These are phyloP conservation scores for Hirtodrosophila trivittata DNA, from an alignment of 2,888 invertebrate genomes.

Conservation along the genomic window DNA sequence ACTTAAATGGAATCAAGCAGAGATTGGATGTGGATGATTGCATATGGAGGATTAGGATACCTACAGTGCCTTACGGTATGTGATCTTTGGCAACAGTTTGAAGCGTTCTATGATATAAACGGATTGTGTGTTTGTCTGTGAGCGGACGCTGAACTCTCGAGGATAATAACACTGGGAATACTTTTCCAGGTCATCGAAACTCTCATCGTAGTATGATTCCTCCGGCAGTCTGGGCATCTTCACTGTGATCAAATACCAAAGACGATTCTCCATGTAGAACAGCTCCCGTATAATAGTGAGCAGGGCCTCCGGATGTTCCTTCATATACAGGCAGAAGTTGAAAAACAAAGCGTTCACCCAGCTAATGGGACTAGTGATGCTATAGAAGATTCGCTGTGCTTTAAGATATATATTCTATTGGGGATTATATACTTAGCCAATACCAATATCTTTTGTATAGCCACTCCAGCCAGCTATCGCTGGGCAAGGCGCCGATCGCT, in stretches of 20 bases:
- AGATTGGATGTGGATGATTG: too few species aligned
- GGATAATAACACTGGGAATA: slow-evolving; percentile 62
- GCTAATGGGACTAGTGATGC: slow-evolving; percentile 46
- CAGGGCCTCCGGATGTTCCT: slow-evolving; percentile 41
- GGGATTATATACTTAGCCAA: neutral
- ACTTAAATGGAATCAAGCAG: too few species aligned
- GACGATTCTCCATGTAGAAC: slow-evolving; percentile 61
- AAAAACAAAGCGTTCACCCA: slow-evolving; percentile 68
- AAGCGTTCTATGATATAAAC: slow-evolving; percentile 60
- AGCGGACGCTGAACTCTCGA: slow-evolving; percentile 44
- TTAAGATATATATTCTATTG: too few species aligned
- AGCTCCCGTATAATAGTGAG: slow-evolving; percentile 47
- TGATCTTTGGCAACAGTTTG: slow-evolving; percentile 51
- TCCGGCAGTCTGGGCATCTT: slow-evolving; percentile 39
- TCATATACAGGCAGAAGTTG: slow-evolving; percentile 62
- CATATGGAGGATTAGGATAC: slow-evolving; percentile 21
- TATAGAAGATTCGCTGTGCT: slow-evolving; percentile 14
- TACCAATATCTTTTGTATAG: slow-evolving; percentile 73
- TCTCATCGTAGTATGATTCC: slow-evolving; percentile 37
- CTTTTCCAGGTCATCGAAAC: slow-evolving; percentile 49
- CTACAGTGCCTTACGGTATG: slow-evolving; percentile 77
- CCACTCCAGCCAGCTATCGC: slow-evolving; percentile 74
- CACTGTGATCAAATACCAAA: slow-evolving; percentile 56
- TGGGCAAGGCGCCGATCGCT: slow-evolving; percentile 57
- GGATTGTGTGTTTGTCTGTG: slow-evolving; percentile 58